Evolutionary conservation across 2,888 invertebrate species (phyloP).

Genomic region (Temnothorax rugatulus): DNA sequence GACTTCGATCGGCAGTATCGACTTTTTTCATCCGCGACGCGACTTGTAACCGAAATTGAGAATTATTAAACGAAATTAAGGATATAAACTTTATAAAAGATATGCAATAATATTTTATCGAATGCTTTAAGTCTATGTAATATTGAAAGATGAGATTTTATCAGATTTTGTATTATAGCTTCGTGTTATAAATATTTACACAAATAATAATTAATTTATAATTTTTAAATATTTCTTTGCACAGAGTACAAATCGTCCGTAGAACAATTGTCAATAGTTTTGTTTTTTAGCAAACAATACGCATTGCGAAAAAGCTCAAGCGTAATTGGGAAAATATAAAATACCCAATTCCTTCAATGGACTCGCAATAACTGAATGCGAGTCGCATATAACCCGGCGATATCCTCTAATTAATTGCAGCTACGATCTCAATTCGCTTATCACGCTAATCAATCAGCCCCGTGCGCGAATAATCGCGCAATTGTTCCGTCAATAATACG

Average conservation of each 20-base stretch:
- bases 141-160: background rate
- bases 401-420: conserved; percentile 55
- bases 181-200: background rate
- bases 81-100: background rate
- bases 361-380: conserved; percentile 17
- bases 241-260: background rate
- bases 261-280: background rate
- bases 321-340: conserved; percentile 1
- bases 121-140: background rate
- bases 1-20: conserved; percentile 8
- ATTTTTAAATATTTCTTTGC: background rate
- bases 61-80: background rate
- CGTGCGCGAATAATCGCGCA: conserved; percentile 46
- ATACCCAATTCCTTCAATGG: conserved; percentile 11
- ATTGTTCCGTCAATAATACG: conserved; percentile 56
- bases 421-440: conserved; percentile 53
- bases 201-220: background rate
- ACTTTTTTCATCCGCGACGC: background rate
- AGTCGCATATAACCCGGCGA: conserved; percentile 38
- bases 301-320: background rate
- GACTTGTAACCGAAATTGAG: background rate
- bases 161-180: background rate
- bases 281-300: background rate
- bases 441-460: conserved; percentile 55
- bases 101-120: background rate